Evolutionary conservation across 2,113 vertebrate species (phyloP), one percentile per base, ranked within the genome.

Genomic region (Muscicapa adusta): DNA sequence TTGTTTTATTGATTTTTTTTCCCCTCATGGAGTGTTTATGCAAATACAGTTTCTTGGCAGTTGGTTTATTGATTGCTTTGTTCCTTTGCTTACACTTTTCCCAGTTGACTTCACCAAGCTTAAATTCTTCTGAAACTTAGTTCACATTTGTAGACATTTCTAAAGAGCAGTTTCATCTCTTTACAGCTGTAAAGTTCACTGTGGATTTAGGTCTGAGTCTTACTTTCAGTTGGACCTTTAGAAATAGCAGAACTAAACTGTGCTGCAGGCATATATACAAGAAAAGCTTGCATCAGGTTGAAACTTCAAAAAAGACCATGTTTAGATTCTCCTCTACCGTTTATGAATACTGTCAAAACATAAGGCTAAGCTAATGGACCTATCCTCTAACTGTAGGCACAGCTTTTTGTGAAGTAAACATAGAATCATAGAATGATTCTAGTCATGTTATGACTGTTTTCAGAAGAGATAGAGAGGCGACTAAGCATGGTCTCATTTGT

Each of bases 391-490:
- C 56, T 53, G 7, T 53, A 40, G n/a, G 31, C 17, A 8, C 1
- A 2, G 6, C 38, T 60, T 89, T n/a, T 47, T 20, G 22, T 47
- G 20, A 74, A 60, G 7, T 40, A 38, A 25, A 9, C 0, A 0
- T 50, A 50, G 51, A 72, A 62, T 57, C 31, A 42, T 8, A 42
- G 36, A 36, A n/a, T 51, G 8, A 50, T 66, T 81, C 16, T 51
- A 14, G 16, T 14, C 5, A 29, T 14, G 8, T 74, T 76, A 50
- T 53, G 14, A 53, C 54, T n/a, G 17, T 36, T 40, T 50, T 58
- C 11, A 4, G 20, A 77, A 77, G 24, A 36, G 18, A 7, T 75
- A 38, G 34, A 66, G 77, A 4, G 14, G n/a, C 67, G 20, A 36
- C 33, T 57, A 58, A 54, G 33, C 13, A 28, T 68, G 10, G 9